Evolutionary conservation across 2,888 invertebrate genomes (phyloP).

Genomic region (Bhutanitis thaidina): DNA sequence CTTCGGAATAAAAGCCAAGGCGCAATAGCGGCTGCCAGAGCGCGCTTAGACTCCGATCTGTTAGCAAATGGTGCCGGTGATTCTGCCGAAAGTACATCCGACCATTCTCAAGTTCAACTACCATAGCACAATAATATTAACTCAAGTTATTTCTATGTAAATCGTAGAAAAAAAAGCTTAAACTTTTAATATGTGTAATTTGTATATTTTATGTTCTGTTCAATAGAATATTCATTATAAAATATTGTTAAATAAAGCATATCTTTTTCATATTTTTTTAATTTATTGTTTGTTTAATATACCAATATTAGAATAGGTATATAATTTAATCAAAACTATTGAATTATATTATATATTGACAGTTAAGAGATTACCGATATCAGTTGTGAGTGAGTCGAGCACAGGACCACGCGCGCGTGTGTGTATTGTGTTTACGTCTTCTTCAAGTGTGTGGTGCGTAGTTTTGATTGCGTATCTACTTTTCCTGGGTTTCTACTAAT

Average conservation of each 20-base stretch:
- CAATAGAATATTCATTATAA: constrained; percentile 17
- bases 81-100: constrained; percentile 56
- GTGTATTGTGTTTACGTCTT: too few relatives aligned
- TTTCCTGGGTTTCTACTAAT: too few relatives aligned
- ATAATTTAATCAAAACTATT: too few relatives aligned
- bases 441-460: too few relatives aligned
- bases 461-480: too few relatives aligned
- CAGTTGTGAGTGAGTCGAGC: too few relatives aligned
- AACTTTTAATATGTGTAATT: constrained; percentile 14
- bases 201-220: constrained; percentile 16
- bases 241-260: constrained; percentile 21
- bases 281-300: background rate
- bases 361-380: too few relatives aligned
- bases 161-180: constrained; percentile 16
- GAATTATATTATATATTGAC: too few relatives aligned
- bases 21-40: constrained; percentile 42
- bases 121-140: constrained; percentile 46
- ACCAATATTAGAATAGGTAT: too few relatives aligned
- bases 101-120: constrained; percentile 47
- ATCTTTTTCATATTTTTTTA: constrained; percentile 13
- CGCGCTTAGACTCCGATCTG: constrained; percentile 41
- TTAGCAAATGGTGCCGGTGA: constrained; percentile 59
- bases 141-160: constrained; percentile 20
- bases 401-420: too few relatives aligned
- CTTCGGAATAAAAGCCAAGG: constrained; percentile 85